Base-by-base conservation (phyloP, 2,888 invertebrate genomes). In the Andrena minutula region DNA sequence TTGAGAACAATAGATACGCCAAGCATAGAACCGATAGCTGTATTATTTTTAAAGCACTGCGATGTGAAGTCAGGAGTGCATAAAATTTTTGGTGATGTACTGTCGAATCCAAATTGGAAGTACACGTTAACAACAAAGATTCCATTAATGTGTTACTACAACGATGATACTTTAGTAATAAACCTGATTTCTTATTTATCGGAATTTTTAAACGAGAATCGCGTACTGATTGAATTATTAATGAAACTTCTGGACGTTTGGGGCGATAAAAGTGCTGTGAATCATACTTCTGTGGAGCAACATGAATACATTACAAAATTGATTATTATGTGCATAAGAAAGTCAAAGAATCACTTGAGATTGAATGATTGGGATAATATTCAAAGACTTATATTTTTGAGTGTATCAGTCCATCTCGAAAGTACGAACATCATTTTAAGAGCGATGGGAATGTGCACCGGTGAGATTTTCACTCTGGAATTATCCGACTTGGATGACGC, bases 401-500 rank as follows among this genome's bases (percentile, higher is more conserved):
- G 97, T 0, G 95, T 97, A 88, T 95, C 96, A 0, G 94, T 95
- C 79, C 97, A 98, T 93, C 94, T 98, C 70, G 96, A 97, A 89
- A 95, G 96, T 0, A 93, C 96, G 0, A 94, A 96, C 35, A 94
- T 94, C 35, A 94, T 95, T 58, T 94, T 97, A 16, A 94, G 97
- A 79, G 95, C 95, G 47, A 94, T 97, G 6, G 98, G 98, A 0
- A 97, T 97, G 97, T 95, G 96, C 32, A 95, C 96, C 0, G 95
- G 96, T 0, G 97, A 97, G 90, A 94, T 96, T 2, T 90, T 96
- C 3, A 93, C 96, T 4, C 95, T 95, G 87, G 94, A 92, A 79
- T 94, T 94, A 86, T 71, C 81, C 26, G 87, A 89, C 5, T 94
- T 90, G 2, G 94, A 90, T 10, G 94, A 95, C 2, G 94, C 95